Percentiles rank a stretch among this genome's conserved stretches.
phyloP scores from a whole-genome alignment of 2,888 invertebrate genomes.

The Cataglyphis albicans region DNA sequence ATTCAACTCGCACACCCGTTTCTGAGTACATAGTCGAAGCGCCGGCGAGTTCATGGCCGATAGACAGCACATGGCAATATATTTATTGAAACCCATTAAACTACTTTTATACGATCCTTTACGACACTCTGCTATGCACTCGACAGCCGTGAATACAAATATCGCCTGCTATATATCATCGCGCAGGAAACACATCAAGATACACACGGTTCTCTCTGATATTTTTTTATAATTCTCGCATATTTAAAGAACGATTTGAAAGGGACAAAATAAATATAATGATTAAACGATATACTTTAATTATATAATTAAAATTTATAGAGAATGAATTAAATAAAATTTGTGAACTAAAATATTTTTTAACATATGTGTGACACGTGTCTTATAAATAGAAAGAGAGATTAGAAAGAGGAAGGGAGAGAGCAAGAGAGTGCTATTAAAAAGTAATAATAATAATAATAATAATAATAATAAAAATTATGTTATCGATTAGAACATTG shows the following conservation, averaged over 20 bases:
- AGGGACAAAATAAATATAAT: not conserved
- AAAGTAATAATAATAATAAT: not conserved
- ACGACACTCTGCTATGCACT: slow-evolving; percentile 18
- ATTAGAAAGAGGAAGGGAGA: too few relatives aligned
- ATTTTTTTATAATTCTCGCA: not conserved
- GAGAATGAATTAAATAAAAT: not conserved
- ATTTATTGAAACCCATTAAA: slow-evolving; percentile 61
- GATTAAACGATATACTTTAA: not conserved
- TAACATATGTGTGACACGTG: not conserved
- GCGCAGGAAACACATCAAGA: not conserved
- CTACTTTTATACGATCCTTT: slow-evolving; percentile 32
- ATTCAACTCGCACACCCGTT: slow-evolving; percentile 10
- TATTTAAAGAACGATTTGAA: not conserved
- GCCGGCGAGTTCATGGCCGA: slow-evolving; percentile 9
- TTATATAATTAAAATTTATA: not conserved
- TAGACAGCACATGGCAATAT: slow-evolving; percentile 42
- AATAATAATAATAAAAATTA: not conserved
- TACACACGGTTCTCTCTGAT: not conserved
- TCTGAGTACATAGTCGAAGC: not conserved
- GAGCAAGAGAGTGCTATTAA: not conserved
- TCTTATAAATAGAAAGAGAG: not conserved
- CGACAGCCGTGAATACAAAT: slow-evolving; percentile 7
- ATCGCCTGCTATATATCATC: slow-evolving; percentile 23
- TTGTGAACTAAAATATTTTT: slow-evolving; percentile 20
- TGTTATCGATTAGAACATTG: not conserved